Base-by-base conservation (phyloP, 1,140 invertebrate genomes). In the Tetranychus urticae region DNA sequence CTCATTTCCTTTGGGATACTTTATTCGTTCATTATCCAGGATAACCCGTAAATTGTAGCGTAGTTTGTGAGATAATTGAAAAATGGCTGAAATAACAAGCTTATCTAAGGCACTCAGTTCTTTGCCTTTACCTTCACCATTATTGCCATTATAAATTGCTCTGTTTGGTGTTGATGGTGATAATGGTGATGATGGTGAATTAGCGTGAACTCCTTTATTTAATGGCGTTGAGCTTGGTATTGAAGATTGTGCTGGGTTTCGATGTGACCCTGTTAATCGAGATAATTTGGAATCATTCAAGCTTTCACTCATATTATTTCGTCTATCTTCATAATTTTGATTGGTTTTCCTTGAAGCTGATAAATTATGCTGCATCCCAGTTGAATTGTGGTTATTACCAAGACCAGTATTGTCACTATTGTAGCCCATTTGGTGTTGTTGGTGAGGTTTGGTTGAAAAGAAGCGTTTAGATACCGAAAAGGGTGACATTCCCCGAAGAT, bases 21-120 rank as follows among this genome's bases (percentile, higher is more conserved):
- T 67, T 14, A 61, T 63, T 68, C 67, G 52, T 68, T 69, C 59
- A 70, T 69, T 63, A 69, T 74, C 67, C 58, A 70, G 64, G 47
- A 65, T 42, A 50, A 54, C 52, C 45, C 62, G 59, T 36, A 76
- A 76, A 39, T 71, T 71, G 8, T 69, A 72, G 65, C 77, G 71
- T 35, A 80, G 69, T 70, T 80, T 80, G 39, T 70, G 70, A 35
- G 79, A 79, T 39, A 80, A 66, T 58, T 77, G 76, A 66, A 77
- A 74, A 58, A 80, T 75, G 5, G 78, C 78, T 8, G 77, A 73
- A 47, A 80, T 77, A 39, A 80, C 76, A 57, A 80, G 68, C 65
- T 72, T 75, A 68, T 80, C 78, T 60, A 77, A 64, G 2, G 59
- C 46, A 60, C 47, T 52, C 3, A 60, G 36, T 7, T 36, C 47